Percentiles rank a stretch among this genome's conserved stretches.
These are phyloP conservation scores for Leptopilina boulardi DNA, from an alignment of 1,140 invertebrate species.

Conservation along the genomic window DNA sequence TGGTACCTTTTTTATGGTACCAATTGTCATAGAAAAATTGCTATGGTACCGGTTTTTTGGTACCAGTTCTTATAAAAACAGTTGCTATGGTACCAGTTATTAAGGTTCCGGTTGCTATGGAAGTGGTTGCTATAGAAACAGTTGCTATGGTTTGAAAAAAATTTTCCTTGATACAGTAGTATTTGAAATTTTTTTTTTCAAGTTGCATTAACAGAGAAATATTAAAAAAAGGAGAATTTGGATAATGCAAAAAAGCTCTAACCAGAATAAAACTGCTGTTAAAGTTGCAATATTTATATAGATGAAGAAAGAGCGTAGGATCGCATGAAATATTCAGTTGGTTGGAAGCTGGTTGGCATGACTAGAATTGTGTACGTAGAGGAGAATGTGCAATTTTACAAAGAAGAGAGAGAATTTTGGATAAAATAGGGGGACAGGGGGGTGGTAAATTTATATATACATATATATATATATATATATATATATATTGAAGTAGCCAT, in stretches of 20 bases:
- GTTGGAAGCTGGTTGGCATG: conserved; percentile 23
- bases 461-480: no score
- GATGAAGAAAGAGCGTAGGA: conserved; percentile 28
- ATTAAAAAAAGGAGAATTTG: neutral
- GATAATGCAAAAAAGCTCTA: neutral
- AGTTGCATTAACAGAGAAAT: no score
- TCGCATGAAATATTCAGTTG: conserved; percentile 26
- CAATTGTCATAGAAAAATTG: no score
- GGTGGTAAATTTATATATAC: neutral
- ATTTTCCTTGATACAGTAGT: no score
- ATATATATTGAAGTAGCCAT: conserved; percentile 48
- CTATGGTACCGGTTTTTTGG: no score
- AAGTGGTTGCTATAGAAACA: no score
- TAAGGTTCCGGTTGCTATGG: no score
- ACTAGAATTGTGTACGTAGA: conserved; percentile 24
- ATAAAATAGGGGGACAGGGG: neutral
- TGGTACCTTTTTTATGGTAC: no score
- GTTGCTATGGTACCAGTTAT: no score
- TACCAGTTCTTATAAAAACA: no score
- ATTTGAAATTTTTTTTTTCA: no score
- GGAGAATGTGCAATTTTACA: conserved; percentile 24
- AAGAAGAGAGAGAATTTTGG: conserved; percentile 32
- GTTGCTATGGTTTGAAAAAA: no score
- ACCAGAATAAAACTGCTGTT: conserved; percentile 9
- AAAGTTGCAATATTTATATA: neutral